These are phyloP conservation scores for Megaceryle torquata DNA, from an alignment of 2,113 vertebrate genomes.

Conservation along the genomic window DNA sequence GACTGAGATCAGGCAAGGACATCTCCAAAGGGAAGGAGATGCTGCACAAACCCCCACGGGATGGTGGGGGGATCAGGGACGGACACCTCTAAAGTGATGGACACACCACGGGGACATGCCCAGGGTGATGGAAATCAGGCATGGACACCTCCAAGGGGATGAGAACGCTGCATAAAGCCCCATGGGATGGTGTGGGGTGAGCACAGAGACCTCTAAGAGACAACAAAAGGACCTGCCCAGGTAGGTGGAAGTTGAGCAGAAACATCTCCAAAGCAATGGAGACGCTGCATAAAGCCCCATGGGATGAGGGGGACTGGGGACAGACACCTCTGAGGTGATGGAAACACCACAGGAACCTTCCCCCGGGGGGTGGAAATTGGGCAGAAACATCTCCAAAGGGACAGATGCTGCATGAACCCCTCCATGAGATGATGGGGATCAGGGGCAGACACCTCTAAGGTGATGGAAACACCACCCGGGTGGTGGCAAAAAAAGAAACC, in stretches of 20 bases:
- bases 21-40: not conserved
- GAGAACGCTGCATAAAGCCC: not conserved
- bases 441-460: not conserved
- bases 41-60: not conserved
- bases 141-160: not conserved
- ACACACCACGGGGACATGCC: not conserved
- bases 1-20: not conserved
- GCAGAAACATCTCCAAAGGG: not conserved
- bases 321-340: not conserved
- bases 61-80: not conserved
- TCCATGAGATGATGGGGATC: not conserved
- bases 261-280: not conserved
- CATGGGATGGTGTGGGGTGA: accelerated
- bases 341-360: not conserved
- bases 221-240: not conserved
- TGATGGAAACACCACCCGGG: not conserved
- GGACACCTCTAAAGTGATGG: not conserved
- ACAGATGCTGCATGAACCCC: not conserved
- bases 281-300: not conserved
- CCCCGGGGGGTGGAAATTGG: not conserved
- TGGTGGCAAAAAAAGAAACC: not conserved
- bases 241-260: not conserved
- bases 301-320: not conserved
- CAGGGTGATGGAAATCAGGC: not conserved
- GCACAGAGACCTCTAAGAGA: not conserved